Conservation (phyloP, 2,888 invertebrate species). For the Amphipoea lucens region DNA sequence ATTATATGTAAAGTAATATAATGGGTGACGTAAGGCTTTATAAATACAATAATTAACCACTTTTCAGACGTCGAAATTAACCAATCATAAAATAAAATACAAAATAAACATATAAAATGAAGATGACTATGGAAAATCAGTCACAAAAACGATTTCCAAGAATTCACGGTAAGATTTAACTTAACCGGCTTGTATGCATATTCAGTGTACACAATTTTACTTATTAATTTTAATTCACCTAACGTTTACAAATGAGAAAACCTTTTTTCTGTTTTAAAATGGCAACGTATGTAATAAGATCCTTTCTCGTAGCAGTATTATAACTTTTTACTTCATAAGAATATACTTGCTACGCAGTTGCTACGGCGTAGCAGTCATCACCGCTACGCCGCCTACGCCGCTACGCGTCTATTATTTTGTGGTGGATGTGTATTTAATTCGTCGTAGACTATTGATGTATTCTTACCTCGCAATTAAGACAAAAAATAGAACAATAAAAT, state of each 20-base stretch:
- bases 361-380: constrained; percentile 32
- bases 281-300: too few relatives aligned
- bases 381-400: constrained; percentile 12
- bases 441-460: not conserved
- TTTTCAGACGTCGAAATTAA: not conserved
- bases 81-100: not conserved
- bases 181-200: not conserved
- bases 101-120: not conserved
- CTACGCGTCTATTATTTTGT: not conserved
- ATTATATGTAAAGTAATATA: not conserved
- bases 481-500: not conserved
- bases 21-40: not conserved
- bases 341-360: not conserved
- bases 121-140: not conserved
- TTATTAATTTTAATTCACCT: not conserved
- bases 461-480: not conserved
- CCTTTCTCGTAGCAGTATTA: not conserved
- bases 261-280: not conserved
- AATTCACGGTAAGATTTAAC: not conserved
- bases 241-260: not conserved
- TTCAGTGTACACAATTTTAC: not conserved
- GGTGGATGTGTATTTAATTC: not conserved
- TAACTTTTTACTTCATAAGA: not conserved
- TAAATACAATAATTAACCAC: not conserved
- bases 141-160: not conserved